Conservation (phyloP, 2,888 invertebrate genomes). For the Mesoligia furuncula region DNA sequence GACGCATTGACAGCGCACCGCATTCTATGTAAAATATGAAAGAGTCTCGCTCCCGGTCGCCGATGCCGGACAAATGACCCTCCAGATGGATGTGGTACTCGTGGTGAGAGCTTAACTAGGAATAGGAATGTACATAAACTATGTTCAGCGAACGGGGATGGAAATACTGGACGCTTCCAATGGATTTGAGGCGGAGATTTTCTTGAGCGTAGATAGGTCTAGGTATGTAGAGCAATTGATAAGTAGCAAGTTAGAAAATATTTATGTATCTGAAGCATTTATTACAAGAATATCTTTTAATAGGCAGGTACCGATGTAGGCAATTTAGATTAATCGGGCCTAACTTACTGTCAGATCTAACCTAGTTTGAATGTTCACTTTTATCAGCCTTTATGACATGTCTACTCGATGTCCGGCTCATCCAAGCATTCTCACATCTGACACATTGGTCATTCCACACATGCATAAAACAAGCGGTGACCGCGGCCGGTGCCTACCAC, state of each 20-base stretch:
- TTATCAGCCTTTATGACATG: background rate
- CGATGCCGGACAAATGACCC: slow-evolving; percentile 70
- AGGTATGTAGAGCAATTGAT: slow-evolving; percentile 3
- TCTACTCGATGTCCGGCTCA: slow-evolving; percentile 62
- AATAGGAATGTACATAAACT: slow-evolving; percentile 61
- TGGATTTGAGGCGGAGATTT: slow-evolving; percentile 43
- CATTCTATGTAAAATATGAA: slow-evolving; percentile 90
- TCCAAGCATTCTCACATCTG: slow-evolving; percentile 74
- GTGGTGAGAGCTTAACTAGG: slow-evolving; percentile 62
- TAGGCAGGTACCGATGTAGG: background rate
- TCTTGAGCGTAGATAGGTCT: slow-evolving; percentile 10
- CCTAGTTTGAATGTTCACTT: background rate
- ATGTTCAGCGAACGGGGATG: slow-evolving; percentile 33
- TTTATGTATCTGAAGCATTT: background rate
- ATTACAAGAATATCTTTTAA: background rate
- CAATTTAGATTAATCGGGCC: background rate
- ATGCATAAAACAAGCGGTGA: slow-evolving; percentile 81
- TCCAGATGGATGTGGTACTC: slow-evolving; percentile 79
- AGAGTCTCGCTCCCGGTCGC: slow-evolving; percentile 75
- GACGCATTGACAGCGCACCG: slow-evolving; percentile 83
- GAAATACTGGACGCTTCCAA: slow-evolving; percentile 43
- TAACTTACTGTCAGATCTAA: background rate
- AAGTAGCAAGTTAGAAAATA: background rate
- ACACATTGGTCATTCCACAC: slow-evolving; percentile 81
- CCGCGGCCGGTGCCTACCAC: slow-evolving; percentile 73